Evolutionary conservation across 2,888 invertebrate genomes (phyloP), one percentile per base, ranked within the genome.

Genomic region (Acrocyrtus sp.): DNA sequence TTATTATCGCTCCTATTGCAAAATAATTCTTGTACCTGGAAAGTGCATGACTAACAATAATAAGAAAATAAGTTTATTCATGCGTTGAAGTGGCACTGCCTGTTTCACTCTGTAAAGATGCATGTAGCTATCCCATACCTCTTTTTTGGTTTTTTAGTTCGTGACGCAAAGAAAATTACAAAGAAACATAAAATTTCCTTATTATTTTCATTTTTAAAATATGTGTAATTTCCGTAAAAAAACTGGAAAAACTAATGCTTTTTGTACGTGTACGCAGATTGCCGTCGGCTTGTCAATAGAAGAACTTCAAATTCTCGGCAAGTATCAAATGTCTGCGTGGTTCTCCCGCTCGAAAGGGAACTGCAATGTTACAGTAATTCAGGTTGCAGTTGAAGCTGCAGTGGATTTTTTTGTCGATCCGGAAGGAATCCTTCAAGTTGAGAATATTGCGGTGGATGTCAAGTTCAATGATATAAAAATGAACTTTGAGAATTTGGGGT

Each of bases 401-500:
- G 92, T 92, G 0, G 88, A 87, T 41, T 86, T 95, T 19, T 89
- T 89, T 54, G 91, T 77, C 19, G 90, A 91, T 79, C 86, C 89
- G 65, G 90, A 90, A 81, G 95, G 95, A 0, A 90, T 89, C 82
- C 84, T 95, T 2, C 88, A 90, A 81, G 91, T 94, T 0, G 90
- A 92, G 81, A 89, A 91, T 74, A 93, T 94, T 79, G 88, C 88
- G 60, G 91, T 94, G 87, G 93, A 95, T 81, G 88, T 94, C 34
- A 88, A 88, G 0, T 94, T 94, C 81, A 87, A 87, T 53, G 89
- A 89, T 53, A 92, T 95, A 81, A 86, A 89, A 8, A 90, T 94
- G 85, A 90, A 94, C 82, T 94, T 95, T 82, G 88, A 93, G 84
- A 93, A 93, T 82, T 87, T 94, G 0, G 92, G 94, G 4, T 89